These are phyloP conservation scores for Tangara arthus DNA, from an alignment of 2,797 vertebrate species.

Conservation along the genomic window DNA sequence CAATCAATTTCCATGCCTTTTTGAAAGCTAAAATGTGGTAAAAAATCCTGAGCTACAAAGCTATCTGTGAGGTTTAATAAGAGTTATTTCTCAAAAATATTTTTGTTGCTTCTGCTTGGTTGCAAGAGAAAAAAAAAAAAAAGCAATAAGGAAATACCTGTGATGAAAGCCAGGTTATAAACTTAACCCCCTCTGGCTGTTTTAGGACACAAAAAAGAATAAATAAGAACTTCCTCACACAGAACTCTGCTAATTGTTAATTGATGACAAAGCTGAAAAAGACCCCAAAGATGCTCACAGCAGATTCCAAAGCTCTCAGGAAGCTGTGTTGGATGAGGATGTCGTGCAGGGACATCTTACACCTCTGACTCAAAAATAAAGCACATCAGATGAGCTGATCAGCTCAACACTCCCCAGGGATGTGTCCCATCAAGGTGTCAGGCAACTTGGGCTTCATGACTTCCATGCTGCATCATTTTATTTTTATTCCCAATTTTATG, in stretches of 20 bases:
- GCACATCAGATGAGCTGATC: neutral
- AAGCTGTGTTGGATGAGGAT: neutral
- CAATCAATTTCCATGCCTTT: neutral
- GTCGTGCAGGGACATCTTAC: neutral
- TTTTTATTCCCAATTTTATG: neutral
- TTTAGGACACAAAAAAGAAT: neutral
- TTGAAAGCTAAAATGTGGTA: neutral
- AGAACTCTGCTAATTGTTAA: neutral
- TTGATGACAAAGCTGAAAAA: neutral
- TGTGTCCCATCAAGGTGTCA: neutral
- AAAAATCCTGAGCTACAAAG: neutral
- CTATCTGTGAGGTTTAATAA: neutral
- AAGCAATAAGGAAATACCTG: neutral
- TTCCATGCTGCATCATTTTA: neutral
- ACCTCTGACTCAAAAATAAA: slow-evolving; percentile 23
- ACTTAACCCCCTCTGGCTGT: neutral
- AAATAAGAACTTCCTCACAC: neutral
- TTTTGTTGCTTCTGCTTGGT: neutral
- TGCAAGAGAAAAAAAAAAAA: neutral
- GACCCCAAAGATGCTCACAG: neutral
- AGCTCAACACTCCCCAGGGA: neutral
- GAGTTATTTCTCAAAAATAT: neutral
- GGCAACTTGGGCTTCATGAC: neutral
- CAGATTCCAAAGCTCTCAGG: neutral
- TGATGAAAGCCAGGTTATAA: neutral